Conservation (phyloP, 2,113 vertebrate genomes). For the Urocolius indicus region DNA sequence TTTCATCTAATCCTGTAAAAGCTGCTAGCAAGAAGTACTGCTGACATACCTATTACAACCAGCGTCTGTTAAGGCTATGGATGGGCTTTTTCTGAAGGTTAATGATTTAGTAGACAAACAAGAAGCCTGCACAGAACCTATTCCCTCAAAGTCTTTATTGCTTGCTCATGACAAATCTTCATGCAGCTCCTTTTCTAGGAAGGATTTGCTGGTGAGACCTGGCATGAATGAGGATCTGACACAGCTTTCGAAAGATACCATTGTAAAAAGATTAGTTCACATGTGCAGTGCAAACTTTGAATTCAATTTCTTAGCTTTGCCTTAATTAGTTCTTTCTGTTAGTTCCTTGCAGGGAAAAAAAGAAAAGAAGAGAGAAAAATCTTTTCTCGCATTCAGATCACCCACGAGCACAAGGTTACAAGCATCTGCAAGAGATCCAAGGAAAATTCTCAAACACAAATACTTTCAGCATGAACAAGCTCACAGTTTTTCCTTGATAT, state of each 20-base stretch:
- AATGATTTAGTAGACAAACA: slow-evolving; percentile 20
- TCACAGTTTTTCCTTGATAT: neutral
- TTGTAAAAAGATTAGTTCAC: slow-evolving; percentile 65
- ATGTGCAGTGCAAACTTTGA: slow-evolving; percentile 55
- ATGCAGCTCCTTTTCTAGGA: neutral
- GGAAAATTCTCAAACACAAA: neutral
- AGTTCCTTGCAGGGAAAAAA: neutral
- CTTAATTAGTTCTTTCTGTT: slow-evolving; percentile 69
- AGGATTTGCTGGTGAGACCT: slow-evolving; percentile 39
- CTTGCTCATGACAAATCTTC: slow-evolving; percentile 38
- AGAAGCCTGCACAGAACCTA: slow-evolving; percentile 7
- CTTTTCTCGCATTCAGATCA: slow-evolving; percentile 29
- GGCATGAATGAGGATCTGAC: neutral
- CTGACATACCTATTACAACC: slow-evolving; percentile 5
- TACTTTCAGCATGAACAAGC: neutral
- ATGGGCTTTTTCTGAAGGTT: neutral
- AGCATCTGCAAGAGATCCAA: neutral
- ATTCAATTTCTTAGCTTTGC: slow-evolving; percentile 54
- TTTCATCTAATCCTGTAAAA: neutral
- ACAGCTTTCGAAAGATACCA: slow-evolving; percentile 31
- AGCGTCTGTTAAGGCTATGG: neutral
- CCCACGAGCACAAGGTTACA: neutral
- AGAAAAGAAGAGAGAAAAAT: neutral
- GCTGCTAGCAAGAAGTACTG: neutral
- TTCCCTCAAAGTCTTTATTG: slow-evolving; percentile 45